Percentiles rank a stretch among this genome's conserved stretches.
These are phyloP conservation scores for Lasioglossum malachurum DNA, from an alignment of 2,888 invertebrate genomes.

Conservation along the genomic window DNA sequence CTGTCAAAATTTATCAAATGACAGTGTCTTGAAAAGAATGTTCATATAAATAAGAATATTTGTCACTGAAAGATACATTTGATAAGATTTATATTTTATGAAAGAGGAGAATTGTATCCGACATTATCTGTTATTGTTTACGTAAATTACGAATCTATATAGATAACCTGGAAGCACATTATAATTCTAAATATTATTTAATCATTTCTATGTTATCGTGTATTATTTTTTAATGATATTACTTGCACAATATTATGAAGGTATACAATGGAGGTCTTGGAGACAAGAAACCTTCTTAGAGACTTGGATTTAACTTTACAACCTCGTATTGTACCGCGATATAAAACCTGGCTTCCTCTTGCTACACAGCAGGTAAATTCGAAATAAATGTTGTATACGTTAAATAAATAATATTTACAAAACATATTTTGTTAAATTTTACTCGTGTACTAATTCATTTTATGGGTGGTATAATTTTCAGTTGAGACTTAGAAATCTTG, in stretches of 20 bases:
- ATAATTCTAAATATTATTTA: conserved; percentile 11
- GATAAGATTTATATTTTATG: conserved; percentile 9
- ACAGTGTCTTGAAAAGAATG: conserved; percentile 33
- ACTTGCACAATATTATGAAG: conserved; percentile 73
- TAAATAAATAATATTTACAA: background rate
- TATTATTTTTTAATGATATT: conserved; percentile 52
- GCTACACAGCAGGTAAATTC: conserved; percentile 91
- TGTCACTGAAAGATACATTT: background rate
- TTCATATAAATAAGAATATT: conserved; percentile 21
- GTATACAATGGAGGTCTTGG: conserved; percentile 79
- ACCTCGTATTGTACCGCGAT: conserved; percentile 87
- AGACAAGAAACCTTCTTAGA: conserved; percentile 79
- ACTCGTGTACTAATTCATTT: background rate
- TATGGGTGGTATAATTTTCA: conserved; percentile 80
- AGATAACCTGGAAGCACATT: conserved; percentile 55
- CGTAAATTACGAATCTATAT: conserved; percentile 20
- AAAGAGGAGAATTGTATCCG: conserved; percentile 7
- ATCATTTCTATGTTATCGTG: conserved; percentile 4
- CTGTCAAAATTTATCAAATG: conserved; percentile 62
- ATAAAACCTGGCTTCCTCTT: conserved; percentile 92
- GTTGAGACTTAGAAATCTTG: conserved; percentile 92
- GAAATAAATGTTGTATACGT: background rate
- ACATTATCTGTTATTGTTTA: conserved; percentile 38
- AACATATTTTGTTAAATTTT: background rate
- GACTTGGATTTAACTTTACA: conserved; percentile 83